These are phyloP conservation scores for Tricholaema leucomelas DNA, from an alignment of 2,113 vertebrate species.

Conservation along the genomic window DNA sequence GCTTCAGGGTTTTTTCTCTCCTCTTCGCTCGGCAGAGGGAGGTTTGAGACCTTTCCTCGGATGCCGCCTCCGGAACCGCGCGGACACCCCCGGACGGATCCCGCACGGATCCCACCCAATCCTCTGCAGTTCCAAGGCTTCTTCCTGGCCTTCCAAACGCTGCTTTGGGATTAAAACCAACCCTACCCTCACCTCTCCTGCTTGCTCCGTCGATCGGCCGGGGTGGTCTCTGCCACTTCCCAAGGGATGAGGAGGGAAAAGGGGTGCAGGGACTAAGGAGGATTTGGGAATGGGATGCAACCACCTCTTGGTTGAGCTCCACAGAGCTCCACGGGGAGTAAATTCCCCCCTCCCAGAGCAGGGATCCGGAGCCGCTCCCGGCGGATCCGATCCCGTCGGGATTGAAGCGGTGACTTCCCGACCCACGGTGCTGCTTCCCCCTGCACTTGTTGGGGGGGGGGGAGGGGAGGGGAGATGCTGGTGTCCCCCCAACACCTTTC, in stretches of 20 bases:
- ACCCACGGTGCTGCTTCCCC: no score
- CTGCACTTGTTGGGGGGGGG: background rate
- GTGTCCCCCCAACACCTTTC: background rate
- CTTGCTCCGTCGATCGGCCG: background rate
- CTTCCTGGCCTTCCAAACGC: background rate
- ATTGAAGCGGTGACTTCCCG: background rate
- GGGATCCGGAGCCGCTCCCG: background rate
- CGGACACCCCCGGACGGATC: background rate
- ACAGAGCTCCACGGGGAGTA: background rate
- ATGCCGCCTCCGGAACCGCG: background rate
- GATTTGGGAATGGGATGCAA: background rate
- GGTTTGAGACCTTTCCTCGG: background rate
- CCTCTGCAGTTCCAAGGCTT: background rate
- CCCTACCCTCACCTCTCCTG: background rate
- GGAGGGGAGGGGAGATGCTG: no score
- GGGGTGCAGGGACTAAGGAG: background rate
- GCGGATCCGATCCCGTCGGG: background rate
- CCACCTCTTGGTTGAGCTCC: background rate
- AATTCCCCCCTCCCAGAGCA: background rate
- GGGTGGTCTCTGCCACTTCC: background rate
- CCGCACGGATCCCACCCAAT: background rate
- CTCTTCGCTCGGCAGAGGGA: constrained; percentile 30
- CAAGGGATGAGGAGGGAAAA: background rate
- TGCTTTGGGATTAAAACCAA: background rate
- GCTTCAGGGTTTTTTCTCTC: background rate